These are phyloP conservation scores for Parauchenoglanis ngamensis DNA, from an alignment of 2,797 vertebrate genomes.

Conservation along the genomic window DNA sequence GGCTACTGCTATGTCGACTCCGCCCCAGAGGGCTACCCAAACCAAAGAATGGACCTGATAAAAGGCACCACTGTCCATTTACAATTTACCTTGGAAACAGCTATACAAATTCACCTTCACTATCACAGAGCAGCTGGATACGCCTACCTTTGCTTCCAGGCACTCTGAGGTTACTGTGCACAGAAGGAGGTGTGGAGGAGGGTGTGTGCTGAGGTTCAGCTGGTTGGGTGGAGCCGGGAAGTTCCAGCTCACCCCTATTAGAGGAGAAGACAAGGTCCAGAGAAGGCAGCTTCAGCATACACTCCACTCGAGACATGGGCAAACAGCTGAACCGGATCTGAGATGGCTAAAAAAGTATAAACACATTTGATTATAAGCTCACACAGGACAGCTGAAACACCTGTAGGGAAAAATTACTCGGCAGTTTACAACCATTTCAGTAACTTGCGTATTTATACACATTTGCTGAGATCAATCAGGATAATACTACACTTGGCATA, in stretches of 20 bases:
- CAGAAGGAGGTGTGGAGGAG: conserved; percentile 69
- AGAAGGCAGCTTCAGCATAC: conserved; percentile 96
- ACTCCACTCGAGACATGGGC: conserved; percentile 95
- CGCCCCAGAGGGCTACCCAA: conserved; percentile 91
- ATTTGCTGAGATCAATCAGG: neutral
- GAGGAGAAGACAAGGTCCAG: conserved; percentile 98
- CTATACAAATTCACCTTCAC: neutral
- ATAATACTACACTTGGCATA: neutral
- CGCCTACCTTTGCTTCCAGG: conserved; percentile 84
- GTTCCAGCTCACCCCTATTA: conserved; percentile 93
- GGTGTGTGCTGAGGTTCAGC: conserved; percentile 71
- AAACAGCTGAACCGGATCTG: conserved; percentile 99
- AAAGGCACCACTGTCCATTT: neutral
- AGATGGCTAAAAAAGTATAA: conserved; percentile 81
- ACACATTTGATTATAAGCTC: neutral
- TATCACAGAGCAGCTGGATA: neutral
- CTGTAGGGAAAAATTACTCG: neutral
- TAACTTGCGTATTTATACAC: neutral
- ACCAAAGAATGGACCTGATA: conserved; percentile 78
- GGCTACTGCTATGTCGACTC: conserved; percentile 95
- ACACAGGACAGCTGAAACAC: neutral
- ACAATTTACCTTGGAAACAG: neutral
- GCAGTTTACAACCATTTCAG: neutral
- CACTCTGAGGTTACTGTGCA: conserved; percentile 78
- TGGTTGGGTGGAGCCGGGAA: conserved; percentile 74